A percentile compares a stretch with the other conserved stretches of the same genome.
Conservation (phyloP, 2,797 vertebrate genomes). For the Malurus leucopterus region DNA sequence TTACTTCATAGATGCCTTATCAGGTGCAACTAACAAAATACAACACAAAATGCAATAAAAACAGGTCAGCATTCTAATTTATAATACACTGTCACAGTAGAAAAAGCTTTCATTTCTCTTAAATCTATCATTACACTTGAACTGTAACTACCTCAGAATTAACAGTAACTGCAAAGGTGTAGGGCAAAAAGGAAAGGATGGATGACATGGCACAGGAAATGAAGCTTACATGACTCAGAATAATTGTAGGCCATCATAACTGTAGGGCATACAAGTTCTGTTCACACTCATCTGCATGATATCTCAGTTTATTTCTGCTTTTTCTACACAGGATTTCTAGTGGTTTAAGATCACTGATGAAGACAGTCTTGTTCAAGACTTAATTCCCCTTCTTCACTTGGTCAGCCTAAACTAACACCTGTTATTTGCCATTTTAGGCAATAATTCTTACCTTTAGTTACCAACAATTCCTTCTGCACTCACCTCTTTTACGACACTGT, state of each 20-base stretch:
- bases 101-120: not conserved
- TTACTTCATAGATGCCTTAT: not conserved
- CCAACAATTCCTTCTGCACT: not conserved
- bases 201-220: not conserved
- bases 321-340: not conserved
- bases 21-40: not conserved
- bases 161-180: not conserved
- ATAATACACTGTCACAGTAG: not conserved
- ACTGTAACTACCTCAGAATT: not conserved
- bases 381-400: not conserved
- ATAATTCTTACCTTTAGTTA: not conserved
- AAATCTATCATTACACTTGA: not conserved
- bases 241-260: not conserved
- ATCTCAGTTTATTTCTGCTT: not conserved
- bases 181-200: not conserved
- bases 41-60: not conserved
- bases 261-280: not conserved
- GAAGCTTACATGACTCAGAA: not conserved
- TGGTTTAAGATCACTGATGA: not conserved
- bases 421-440: not conserved
- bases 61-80: not conserved
- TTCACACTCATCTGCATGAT: not conserved
- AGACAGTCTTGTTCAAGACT: not conserved
- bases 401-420: not conserved
- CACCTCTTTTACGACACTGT: constrained; percentile 96